phyloP scores from a whole-genome alignment of 2,113 vertebrate species.

The Stigmatopora argus region DNA sequence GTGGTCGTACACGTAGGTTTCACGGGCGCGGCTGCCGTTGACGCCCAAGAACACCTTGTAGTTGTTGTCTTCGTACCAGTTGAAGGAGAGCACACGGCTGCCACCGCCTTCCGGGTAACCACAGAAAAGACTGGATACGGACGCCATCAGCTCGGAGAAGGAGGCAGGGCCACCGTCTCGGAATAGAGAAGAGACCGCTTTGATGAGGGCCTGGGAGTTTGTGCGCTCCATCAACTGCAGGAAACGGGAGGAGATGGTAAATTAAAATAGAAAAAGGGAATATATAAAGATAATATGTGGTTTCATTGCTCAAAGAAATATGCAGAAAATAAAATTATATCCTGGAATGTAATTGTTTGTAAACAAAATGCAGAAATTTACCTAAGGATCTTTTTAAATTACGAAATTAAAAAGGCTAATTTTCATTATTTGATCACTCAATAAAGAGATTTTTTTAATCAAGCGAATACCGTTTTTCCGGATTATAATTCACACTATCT shows the following conservation, averaged over 20 bases:
- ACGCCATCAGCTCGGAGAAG: constrained; percentile 72
- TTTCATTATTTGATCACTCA: too few species aligned
- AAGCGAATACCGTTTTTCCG: too few species aligned
- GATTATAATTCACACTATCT: too few species aligned
- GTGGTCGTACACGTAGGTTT: constrained; percentile 78
- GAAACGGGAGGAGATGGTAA: constrained; percentile 7
- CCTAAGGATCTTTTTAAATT: too few species aligned
- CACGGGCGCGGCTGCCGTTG: constrained; percentile 75
- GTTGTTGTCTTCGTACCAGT: constrained; percentile 99
- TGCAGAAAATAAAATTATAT: too few species aligned
- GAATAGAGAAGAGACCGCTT: constrained; percentile 67
- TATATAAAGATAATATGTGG: background rate
- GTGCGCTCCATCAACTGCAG: constrained; percentile 78
- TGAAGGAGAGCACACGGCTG: constrained; percentile 88
- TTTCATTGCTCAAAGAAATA: too few species aligned
- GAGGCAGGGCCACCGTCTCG: constrained; percentile 68
- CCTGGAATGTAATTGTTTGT: too few species aligned
- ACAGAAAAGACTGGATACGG: constrained; percentile 82
- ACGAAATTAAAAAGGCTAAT: too few species aligned
- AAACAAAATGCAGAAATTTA: too few species aligned
- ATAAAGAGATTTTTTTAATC: too few species aligned
- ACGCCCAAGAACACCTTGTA: constrained; percentile 95
- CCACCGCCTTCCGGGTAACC: constrained; percentile 88
- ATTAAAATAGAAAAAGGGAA: background rate
- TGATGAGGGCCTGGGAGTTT: constrained; percentile 77